Conservation (phyloP, 1,140 invertebrate genomes). For the Ips nitidus region DNA sequence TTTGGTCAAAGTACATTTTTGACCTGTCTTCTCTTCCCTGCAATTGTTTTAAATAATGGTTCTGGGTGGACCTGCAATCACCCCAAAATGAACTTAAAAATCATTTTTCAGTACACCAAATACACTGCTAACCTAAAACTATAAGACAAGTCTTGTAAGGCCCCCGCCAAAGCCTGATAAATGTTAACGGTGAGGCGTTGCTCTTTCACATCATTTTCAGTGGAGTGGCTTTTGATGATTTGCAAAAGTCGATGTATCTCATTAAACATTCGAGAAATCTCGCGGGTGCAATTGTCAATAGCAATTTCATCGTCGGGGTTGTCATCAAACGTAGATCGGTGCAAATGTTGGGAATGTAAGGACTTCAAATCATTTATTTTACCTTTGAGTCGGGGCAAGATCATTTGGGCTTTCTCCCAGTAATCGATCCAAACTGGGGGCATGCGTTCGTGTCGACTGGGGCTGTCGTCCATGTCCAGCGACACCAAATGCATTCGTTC, state of each 20-base stretch:
- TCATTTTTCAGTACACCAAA: neutral
- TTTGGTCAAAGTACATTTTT: slow-evolving; percentile 78
- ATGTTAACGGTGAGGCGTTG: slow-evolving; percentile 79
- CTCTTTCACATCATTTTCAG: slow-evolving; percentile 66
- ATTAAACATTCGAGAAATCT: slow-evolving; percentile 84
- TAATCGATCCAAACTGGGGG: slow-evolving; percentile 84
- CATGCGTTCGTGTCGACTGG: slow-evolving; percentile 57
- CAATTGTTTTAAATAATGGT: slow-evolving; percentile 79
- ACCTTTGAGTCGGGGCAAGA: slow-evolving; percentile 71
- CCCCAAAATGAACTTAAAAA: slow-evolving; percentile 50
- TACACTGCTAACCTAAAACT: slow-evolving; percentile 24
- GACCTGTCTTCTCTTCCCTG: slow-evolving; percentile 88
- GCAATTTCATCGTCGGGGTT: slow-evolving; percentile 79
- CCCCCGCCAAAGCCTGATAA: slow-evolving; percentile 74
- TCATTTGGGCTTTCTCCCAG: slow-evolving; percentile 84
- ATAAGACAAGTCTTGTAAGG: slow-evolving; percentile 79
- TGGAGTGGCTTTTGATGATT: slow-evolving; percentile 64
- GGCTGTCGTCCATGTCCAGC: slow-evolving; percentile 49
- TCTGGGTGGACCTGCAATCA: slow-evolving; percentile 74
- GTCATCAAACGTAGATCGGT: slow-evolving; percentile 88
- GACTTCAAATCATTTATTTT: slow-evolving; percentile 81
- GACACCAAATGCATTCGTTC: slow-evolving; percentile 67
- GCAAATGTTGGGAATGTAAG: slow-evolving; percentile 83
- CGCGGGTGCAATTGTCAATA: slow-evolving; percentile 81
- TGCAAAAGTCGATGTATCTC: slow-evolving; percentile 80